Evolutionary conservation across 1,140 invertebrate species (phyloP), one percentile per base, ranked within the genome.

Genomic region (Fopius arisanus): DNA sequence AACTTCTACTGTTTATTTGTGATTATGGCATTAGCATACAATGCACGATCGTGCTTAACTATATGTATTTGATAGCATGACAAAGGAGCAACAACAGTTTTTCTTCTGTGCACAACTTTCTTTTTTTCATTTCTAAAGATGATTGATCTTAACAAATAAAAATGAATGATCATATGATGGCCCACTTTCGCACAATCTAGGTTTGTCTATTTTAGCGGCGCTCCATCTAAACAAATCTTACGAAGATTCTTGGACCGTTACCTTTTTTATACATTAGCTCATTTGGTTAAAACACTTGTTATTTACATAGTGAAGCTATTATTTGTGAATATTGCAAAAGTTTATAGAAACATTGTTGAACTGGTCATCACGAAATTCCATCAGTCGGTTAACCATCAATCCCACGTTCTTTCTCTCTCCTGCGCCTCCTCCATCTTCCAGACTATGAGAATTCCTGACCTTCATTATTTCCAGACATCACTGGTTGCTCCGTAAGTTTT

Each of bases 11-110:
- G 78, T 81, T 81, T 77, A 10, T 37, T 37, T 37, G 75, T 78
- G 79, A 81, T 78, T 81, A 79, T 75, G 28, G 59, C 29, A 83
- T 83, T 82, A 78, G 78, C 81, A 82, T 82, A 83, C 81, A 83
- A 83, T 82, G 77, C 73, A 41, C 41, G 67, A 77, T 72, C 73
- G 75, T 74, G 78, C 74, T 72, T 73, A 70, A 75, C 76, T 77
- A 12, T 68, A 77, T 72, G 66, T 77, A 12, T 68, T 77, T 72
- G 66, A 70, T 75, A 76, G 59, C 10, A 37, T 12, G 70, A 65
- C 76, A 70, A 70, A 54, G 43, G 67, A 70, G 29, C 67, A 51
- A 70, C 40, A 68, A 33, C 26, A 23, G 37, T 68, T 68, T 43
- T 68, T 40, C 65, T 67, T 41, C 4, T 33, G 31, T 40, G 16